Conservation (phyloP, 2,888 invertebrate species). For the Xestia ashworthii region DNA sequence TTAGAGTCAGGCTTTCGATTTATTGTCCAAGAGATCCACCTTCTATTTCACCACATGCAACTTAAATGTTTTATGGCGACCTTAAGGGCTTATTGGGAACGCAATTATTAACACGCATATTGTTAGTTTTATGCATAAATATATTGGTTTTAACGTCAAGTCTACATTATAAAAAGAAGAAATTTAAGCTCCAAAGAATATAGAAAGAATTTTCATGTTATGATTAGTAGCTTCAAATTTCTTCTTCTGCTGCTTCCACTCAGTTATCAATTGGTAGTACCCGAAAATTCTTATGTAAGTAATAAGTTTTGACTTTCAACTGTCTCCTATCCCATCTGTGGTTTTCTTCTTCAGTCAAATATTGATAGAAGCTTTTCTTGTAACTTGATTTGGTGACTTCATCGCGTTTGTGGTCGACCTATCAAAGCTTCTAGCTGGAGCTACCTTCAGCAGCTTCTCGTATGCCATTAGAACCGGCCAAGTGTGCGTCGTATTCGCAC, state of each 20-base stretch:
- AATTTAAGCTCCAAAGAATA: neutral
- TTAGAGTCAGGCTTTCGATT: slow-evolving; percentile 3
- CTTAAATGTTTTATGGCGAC: neutral
- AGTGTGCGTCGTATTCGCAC: no score
- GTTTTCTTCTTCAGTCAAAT: neutral
- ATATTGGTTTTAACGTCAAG: neutral
- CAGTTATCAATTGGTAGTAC: neutral
- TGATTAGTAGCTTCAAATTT: neutral
- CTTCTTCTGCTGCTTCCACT: neutral
- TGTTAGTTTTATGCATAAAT: neutral
- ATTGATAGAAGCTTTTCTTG: neutral
- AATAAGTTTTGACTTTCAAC: neutral
- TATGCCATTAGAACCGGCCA: no score
- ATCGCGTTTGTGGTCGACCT: neutral
- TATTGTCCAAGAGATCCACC: neutral
- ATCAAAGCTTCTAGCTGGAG: neutral
- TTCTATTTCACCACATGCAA: slow-evolving; percentile 3
- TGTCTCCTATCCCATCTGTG: neutral
- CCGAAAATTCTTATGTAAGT: neutral
- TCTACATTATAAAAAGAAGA: neutral
- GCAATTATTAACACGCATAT: neutral
- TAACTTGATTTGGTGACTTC: neutral
- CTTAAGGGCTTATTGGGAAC: neutral
- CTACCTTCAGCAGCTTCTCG: neutral
- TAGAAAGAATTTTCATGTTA: neutral